Evolutionary conservation across 2,113 vertebrate species (phyloP).

Genomic region (Octodon degus): DNA sequence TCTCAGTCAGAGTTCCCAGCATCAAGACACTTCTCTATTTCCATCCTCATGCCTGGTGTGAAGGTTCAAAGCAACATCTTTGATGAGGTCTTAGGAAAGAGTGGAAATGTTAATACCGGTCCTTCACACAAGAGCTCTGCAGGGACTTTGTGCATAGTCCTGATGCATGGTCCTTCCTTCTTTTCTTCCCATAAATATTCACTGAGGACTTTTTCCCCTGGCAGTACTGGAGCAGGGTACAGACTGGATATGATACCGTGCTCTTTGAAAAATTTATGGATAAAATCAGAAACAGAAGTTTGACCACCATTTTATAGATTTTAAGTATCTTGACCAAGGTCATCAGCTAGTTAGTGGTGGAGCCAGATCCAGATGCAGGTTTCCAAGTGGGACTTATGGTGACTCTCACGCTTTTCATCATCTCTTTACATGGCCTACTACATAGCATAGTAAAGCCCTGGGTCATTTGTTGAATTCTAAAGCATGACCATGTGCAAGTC

Average conservation of each 20-base stretch:
- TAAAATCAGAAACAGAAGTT: constrained; percentile 5
- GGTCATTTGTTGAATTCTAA: not conserved
- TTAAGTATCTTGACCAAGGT: not conserved
- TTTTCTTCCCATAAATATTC: not conserved
- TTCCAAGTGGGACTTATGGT: no score
- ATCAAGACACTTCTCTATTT: not conserved
- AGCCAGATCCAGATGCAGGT: not conserved
- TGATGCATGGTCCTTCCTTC: not conserved
- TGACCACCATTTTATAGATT: not conserved
- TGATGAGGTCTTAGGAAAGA: not conserved
- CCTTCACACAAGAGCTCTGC: not conserved
- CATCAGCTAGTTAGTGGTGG: not conserved
- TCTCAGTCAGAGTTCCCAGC: not conserved
- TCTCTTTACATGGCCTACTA: not conserved
- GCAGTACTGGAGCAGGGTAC: not conserved
- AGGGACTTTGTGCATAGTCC: not conserved
- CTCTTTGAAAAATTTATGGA: not conserved
- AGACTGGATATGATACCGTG: not conserved
- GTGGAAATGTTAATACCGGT: not conserved
- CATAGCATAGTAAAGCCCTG: not conserved
- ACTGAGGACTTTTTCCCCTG: not conserved
- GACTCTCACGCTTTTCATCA: no score
- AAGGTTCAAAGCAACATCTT: not conserved
- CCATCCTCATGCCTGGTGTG: not conserved
- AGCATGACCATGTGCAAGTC: not conserved